Base-by-base conservation (phyloP, 2,797 vertebrate genomes). In the Meda fulgida region DNA sequence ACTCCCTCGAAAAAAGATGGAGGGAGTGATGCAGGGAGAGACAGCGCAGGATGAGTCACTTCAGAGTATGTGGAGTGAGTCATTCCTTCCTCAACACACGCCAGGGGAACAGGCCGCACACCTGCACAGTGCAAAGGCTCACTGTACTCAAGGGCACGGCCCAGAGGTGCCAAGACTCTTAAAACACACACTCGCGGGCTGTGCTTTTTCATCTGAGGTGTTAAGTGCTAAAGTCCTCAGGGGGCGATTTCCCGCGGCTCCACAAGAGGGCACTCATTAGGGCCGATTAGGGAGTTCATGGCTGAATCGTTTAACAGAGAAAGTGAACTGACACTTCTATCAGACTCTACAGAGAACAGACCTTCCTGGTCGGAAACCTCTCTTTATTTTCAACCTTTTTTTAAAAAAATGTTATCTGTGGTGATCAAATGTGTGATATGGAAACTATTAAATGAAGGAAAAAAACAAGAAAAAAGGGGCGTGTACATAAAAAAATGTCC, bases 51-150 rank as follows among this genome's bases (percentile, higher is more conserved):
- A 89, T 94, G 94, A 94, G 92, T 95, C 94, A 93, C 90, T 90
- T 88, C 87, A 89, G 90, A 94, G 87, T 88, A 89, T 78, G 88
- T 89, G 69, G 89, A 90, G 90, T 96, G 95, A 96, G 92, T 95
- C 95, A 95, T 89, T 94, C 88, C 91, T 94, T 94, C 95, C 94
- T 91, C 86, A 19, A 81, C 63, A 55, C 78, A 86, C 26, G 93
- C 93, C 94, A 94, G 91, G 91, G 87, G 88, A 92, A 90, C 83
- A 78, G 38, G 89, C 76, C 92, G 93, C 92, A 93, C 94, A 96
- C 94, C 94, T 95, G 95, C 93, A 93, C 71, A 72, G 92, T 88
- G 83, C 46, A 85, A 67, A 87, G 69, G 72, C 72, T 72, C 90
- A 91, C 90, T 91, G 92, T 90, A 83, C 89, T 90, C 75, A 87